Percentiles rank a stretch among this genome's conserved stretches.
phyloP scores from a whole-genome alignment of 2,797 vertebrate species.

The Ctenopoma kingsleyae region DNA sequence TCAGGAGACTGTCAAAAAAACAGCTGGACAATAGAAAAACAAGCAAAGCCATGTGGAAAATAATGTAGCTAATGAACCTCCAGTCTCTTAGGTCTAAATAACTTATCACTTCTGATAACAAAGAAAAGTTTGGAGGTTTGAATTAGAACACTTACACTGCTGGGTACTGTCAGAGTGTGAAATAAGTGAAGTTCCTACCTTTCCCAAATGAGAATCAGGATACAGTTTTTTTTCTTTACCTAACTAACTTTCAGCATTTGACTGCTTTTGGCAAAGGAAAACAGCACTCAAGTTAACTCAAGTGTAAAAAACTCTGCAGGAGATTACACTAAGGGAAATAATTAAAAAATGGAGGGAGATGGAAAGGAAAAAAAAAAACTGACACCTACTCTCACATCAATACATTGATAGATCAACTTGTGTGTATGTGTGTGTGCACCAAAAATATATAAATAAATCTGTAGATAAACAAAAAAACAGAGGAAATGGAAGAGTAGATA shows the following conservation, averaged over 20 bases:
- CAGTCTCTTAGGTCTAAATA: slow-evolving; percentile 55
- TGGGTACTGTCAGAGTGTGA: slow-evolving; percentile 59
- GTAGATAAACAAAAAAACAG: slow-evolving; percentile 83
- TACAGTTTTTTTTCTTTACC: slow-evolving; percentile 52
- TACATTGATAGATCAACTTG: slow-evolving; percentile 82
- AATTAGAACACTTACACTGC: slow-evolving; percentile 61
- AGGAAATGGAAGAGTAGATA: slow-evolving; percentile 78
- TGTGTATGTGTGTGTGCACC: slow-evolving; percentile 53
- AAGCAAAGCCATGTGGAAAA: slow-evolving; percentile 46
- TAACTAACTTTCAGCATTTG: slow-evolving; percentile 77
- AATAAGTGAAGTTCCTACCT: slow-evolving; percentile 65
- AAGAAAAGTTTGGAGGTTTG: slow-evolving; percentile 67
- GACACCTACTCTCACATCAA: slow-evolving; percentile 80
- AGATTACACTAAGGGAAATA: slow-evolving; percentile 78
- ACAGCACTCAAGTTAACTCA: slow-evolving; percentile 75
- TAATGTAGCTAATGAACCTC: slow-evolving; percentile 55
- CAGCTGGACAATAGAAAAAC: slow-evolving; percentile 55
- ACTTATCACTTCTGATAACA: slow-evolving; percentile 56
- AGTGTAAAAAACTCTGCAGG: slow-evolving; percentile 74
- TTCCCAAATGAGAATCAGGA: slow-evolving; percentile 76
- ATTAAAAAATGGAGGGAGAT: slow-evolving; percentile 72
- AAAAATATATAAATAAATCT: slow-evolving; percentile 85
- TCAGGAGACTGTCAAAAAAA: slow-evolving; percentile 41
- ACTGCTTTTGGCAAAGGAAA: slow-evolving; percentile 77
- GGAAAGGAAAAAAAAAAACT: slow-evolving; percentile 63